Base-by-base conservation (phyloP, 2,888 invertebrate species). In the Eupithecia inturbata region DNA sequence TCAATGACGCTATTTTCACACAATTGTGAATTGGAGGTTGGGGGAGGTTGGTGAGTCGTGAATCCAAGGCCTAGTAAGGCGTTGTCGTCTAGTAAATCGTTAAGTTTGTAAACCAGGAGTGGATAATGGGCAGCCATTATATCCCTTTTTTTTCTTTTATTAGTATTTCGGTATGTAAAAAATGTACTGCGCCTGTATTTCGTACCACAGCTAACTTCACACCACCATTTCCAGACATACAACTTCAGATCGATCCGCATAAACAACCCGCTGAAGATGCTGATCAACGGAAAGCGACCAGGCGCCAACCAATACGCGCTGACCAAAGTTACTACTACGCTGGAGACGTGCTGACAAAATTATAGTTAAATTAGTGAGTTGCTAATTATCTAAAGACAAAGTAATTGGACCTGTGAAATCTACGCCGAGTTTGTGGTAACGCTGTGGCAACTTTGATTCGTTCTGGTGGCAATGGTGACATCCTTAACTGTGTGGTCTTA, bases 1-100 rank as follows among this genome's bases (percentile, higher is more conserved):
- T n/a, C n/a, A n/a, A n/a, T n/a, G n/a, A n/a, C n/a, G n/a, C n/a
- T n/a, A n/a, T n/a, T n/a, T n/a, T n/a, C n/a, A n/a, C n/a, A n/a
- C n/a, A n/a, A n/a, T n/a, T n/a, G n/a, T n/a, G n/a, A n/a, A n/a
- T n/a, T n/a, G n/a, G n/a, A n/a, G n/a, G n/a, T n/a, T n/a, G n/a
- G n/a, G n/a, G n/a, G n/a, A n/a, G n/a, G n/a, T n/a, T n/a, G n/a
- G n/a, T n/a, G n/a, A n/a, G n/a, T n/a, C n/a, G n/a, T n/a, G n/a
- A n/a, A n/a, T n/a, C 96, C 96, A 39, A 98, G 89, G 82, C 97
- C 97, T 45, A 98, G 89, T 63, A 98, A 94, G 0, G 98, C 98
- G 81, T 97, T 97, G 86, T 97, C 97, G 75, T 96, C 96, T 41
- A 98, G 91, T 67, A 97, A 88, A 22, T 94, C 95, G 87, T 97